Conservation (phyloP, 1,140 invertebrate genomes). For the Ooceraea biroi region DNA sequence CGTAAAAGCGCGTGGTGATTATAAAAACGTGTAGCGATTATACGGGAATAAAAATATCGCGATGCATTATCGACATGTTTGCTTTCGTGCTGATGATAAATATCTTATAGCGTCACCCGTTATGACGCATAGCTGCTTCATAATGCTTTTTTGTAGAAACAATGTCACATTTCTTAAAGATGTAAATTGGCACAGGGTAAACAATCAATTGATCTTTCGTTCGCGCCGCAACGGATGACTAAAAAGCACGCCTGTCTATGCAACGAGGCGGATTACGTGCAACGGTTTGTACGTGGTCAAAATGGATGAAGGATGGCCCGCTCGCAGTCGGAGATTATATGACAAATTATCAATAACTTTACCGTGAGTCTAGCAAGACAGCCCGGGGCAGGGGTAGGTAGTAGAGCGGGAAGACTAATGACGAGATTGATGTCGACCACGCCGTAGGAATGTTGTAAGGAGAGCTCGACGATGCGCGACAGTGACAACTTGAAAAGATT, state of each 20-base stretch:
- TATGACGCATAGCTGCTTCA: background rate
- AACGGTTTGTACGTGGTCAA: slow-evolving; percentile 51
- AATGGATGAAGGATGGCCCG: slow-evolving; percentile 70
- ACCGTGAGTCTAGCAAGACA: slow-evolving; percentile 70
- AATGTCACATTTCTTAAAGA: slow-evolving; percentile 12
- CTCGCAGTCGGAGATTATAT: slow-evolving; percentile 70
- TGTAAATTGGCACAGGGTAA: slow-evolving; percentile 10
- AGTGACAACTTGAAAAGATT: slow-evolving; percentile 66
- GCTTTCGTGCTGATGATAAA: background rate
- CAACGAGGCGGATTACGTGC: slow-evolving; percentile 62
- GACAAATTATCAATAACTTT: slow-evolving; percentile 80
- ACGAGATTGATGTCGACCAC: slow-evolving; percentile 77
- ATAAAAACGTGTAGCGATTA: too few species aligned
- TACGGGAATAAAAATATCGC: background rate
- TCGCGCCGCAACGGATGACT: slow-evolving; percentile 37
- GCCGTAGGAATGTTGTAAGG: slow-evolving; percentile 70
- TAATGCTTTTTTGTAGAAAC: background rate
- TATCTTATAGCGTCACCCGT: background rate
- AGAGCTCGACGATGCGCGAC: slow-evolving; percentile 67
- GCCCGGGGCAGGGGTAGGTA: slow-evolving; percentile 72
- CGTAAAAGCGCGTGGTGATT: background rate
- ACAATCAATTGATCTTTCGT: slow-evolving; percentile 58
- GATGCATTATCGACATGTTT: background rate
- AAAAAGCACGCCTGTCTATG: slow-evolving; percentile 55
- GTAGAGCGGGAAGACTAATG: slow-evolving; percentile 79